Evolutionary conservation across 2,113 vertebrate species (phyloP), one percentile per base, ranked within the genome.

Genomic region (Oryzias woworae): DNA sequence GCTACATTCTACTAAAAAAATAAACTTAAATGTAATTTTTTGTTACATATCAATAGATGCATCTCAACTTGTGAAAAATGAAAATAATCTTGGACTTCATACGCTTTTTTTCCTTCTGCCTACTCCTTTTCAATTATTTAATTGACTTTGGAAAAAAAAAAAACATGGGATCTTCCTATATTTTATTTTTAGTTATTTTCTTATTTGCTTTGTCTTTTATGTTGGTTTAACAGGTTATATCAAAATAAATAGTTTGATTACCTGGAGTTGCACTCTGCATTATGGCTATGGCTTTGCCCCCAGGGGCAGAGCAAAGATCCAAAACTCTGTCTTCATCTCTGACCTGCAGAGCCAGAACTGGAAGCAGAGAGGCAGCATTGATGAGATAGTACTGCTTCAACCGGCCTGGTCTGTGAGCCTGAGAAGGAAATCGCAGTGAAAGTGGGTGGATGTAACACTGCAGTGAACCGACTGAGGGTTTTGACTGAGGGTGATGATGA

Each of bases 251-350:
- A 3, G 36, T 36, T 36, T 16, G 44, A 48, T 74, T 91, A 95
- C 96, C 95, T 93, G 96, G 96, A 7, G 3, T 88, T 22, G 94
- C 94, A 75, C 89, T 93, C 75, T 98, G 96, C 73, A 98, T 84
- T 17, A 96, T 59, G 28, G 93, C 93, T 7, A 98, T 16, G 0
- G 95, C 92, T 91, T 99, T 99, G 2, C 96, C 97, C 24, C 96
- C 97, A 4, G 97, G 97, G 7, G 96, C 96, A 52, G 97, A 93
- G 80, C 97, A 99, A 72, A 98, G 84, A 85, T 99, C 97, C 89
- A 99, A 82, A 85, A 97, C 87, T 0, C 73, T 83, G 14, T 99
- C 95, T 6, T 94, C 95, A 66, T 95, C 88, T 62, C 53, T 74
- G 62, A 95, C 79, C 53, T 93, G 92, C 50, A 98, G 79, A 4